A percentile compares a stretch with the other conserved stretches of the same genome.
Evolutionary conservation across 2,797 vertebrate genomes (phyloP).

Genomic region (Gallinago solitaria): DNA sequence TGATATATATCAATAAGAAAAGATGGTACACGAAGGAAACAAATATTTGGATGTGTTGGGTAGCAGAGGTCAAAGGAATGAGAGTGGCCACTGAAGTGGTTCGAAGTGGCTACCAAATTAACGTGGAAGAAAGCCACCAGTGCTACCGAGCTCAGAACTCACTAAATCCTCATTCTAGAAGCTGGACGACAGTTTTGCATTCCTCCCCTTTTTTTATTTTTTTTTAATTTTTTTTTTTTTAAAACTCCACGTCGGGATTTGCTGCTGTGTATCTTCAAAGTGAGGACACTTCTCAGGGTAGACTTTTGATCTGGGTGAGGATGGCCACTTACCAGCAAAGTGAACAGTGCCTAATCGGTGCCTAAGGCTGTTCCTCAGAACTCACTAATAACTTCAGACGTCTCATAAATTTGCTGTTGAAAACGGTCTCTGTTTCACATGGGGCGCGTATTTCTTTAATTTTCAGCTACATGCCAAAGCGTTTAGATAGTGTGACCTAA

Average conservation of each 20-base stretch:
- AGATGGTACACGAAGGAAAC: background rate
- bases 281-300: background rate
- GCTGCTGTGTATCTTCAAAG: background rate
- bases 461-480: background rate
- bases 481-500: background rate
- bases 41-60: background rate
- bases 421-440: background rate
- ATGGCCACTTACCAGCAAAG: background rate
- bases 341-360: background rate
- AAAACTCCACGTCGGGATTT: background rate
- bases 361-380: background rate
- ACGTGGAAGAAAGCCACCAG: fast-evolving
- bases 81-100: background rate
- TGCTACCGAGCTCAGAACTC: background rate
- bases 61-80: fast-evolving
- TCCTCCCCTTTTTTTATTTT: background rate
- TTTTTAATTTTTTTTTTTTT: background rate
- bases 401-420: background rate
- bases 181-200: background rate
- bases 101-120: background rate
- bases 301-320: background rate
- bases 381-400: background rate
- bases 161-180: background rate
- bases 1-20: background rate
- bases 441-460: background rate